Conservation (phyloP, 2,797 vertebrate genomes). For the Onychomys arenicola region DNA sequence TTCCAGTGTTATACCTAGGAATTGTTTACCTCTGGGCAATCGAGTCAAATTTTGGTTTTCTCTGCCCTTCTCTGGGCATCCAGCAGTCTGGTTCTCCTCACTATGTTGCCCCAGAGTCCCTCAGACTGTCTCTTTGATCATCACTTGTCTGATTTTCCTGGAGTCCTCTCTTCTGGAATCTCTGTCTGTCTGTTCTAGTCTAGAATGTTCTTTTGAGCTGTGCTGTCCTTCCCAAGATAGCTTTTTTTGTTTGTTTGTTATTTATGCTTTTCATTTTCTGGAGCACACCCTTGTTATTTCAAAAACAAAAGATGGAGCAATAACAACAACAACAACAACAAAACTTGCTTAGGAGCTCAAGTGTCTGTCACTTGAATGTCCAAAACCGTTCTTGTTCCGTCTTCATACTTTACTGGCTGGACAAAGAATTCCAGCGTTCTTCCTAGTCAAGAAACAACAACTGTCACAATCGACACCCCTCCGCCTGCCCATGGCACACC, state of each 20-base stretch:
- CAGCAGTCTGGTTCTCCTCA: background rate
- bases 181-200: background rate
- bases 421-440: background rate
- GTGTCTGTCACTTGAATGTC: background rate
- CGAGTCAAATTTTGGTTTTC: background rate
- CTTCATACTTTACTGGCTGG: background rate
- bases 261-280: background rate
- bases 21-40: background rate
- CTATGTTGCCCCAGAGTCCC: background rate
- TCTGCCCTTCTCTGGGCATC: background rate
- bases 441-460: background rate
- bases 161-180: background rate
- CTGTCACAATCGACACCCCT: background rate
- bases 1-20: background rate
- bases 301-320: background rate
- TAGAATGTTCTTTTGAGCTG: background rate
- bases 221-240: background rate
- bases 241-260: background rate
- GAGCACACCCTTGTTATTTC: background rate
- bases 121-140: background rate
- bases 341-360: background rate
- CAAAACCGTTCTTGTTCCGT: slow-evolving; percentile 30
- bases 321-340: background rate
- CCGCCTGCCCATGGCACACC: background rate
- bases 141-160: background rate